Evolutionary conservation across 2,113 vertebrate genomes (phyloP).

Genomic region (Diphyllodes magnificus): DNA sequence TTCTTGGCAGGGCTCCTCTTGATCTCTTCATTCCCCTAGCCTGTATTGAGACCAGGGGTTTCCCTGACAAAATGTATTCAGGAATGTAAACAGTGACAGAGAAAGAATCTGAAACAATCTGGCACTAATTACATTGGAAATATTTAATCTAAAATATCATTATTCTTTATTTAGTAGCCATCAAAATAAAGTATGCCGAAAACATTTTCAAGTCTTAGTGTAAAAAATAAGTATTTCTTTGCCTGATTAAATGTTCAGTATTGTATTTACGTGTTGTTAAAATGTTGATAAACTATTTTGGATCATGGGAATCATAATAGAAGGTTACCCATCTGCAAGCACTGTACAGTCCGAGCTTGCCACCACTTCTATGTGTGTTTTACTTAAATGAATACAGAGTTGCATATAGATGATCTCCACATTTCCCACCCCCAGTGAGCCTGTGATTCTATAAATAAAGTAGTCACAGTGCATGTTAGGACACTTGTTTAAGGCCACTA

Average conservation of each 20-base stretch:
- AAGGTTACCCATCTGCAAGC: not conserved
- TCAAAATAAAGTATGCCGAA: not conserved
- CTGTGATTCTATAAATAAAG: not conserved
- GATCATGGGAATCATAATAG: not conserved
- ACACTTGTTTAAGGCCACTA: not conserved
- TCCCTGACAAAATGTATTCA: not conserved
- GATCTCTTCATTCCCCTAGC: not conserved
- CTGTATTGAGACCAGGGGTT: not conserved
- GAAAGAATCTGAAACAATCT: not conserved
- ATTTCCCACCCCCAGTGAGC: not conserved
- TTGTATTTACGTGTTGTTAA: not conserved
- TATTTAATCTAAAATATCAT: not conserved
- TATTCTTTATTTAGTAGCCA: not conserved
- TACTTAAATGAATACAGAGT: not conserved
- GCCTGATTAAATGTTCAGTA: not conserved
- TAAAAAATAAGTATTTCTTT: not conserved
- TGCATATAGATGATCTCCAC: not conserved
- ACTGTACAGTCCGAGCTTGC: not conserved
- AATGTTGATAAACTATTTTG: not conserved
- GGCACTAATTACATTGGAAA: not conserved
- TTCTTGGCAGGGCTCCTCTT: not conserved
- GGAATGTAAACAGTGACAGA: fast-evolving
- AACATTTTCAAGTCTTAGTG: not conserved
- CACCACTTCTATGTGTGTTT: not conserved
- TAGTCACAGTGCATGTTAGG: not conserved